Percentiles rank a stretch among this genome's conserved stretches.
These are phyloP conservation scores for Danaus chrysippus DNA, from an alignment of 2,888 invertebrate genomes.

Conservation along the genomic window DNA sequence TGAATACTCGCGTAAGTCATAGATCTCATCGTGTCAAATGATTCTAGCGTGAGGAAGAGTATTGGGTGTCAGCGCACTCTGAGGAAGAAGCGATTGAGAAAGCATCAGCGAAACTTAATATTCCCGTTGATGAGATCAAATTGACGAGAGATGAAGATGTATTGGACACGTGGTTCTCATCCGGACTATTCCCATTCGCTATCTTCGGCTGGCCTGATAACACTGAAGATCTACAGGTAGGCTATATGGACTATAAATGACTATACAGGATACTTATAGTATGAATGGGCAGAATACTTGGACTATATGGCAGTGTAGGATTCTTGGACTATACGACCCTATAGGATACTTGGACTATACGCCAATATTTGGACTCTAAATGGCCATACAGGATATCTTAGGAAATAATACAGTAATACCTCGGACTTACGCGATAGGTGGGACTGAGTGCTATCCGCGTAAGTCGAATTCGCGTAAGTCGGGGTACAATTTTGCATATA, in stretches of 20 bases:
- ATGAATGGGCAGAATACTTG: too few species aligned
- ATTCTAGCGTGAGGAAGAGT: slow-evolving; percentile 70
- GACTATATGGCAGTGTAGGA: too few species aligned
- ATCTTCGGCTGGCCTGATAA: slow-evolving; percentile 98
- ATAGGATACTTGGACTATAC: too few species aligned
- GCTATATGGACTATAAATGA: neutral
- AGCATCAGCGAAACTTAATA: slow-evolving; percentile 85
- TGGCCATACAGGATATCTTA: too few species aligned
- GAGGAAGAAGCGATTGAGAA: slow-evolving; percentile 87
- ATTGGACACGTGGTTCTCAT: slow-evolving; percentile 99
- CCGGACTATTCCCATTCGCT: slow-evolving; percentile 97
- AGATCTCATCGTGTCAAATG: slow-evolving; percentile 12
- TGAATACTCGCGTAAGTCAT: slow-evolving; percentile 6
- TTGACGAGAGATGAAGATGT: slow-evolving; percentile 95
- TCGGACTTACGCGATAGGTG: too few species aligned
- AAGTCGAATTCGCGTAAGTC: too few species aligned
- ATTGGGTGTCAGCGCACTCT: slow-evolving; percentile 89
- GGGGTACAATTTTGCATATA: too few species aligned
- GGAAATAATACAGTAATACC: too few species aligned
- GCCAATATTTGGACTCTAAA: too few species aligned
- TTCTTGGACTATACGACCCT: too few species aligned
- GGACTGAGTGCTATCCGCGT: too few species aligned
- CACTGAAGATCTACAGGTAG: slow-evolving; percentile 81
- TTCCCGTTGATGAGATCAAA: slow-evolving; percentile 71
- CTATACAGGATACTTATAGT: too few species aligned